Evolutionary conservation across 2,113 vertebrate genomes (phyloP).

Genomic region (Mormoops blainvillei): DNA sequence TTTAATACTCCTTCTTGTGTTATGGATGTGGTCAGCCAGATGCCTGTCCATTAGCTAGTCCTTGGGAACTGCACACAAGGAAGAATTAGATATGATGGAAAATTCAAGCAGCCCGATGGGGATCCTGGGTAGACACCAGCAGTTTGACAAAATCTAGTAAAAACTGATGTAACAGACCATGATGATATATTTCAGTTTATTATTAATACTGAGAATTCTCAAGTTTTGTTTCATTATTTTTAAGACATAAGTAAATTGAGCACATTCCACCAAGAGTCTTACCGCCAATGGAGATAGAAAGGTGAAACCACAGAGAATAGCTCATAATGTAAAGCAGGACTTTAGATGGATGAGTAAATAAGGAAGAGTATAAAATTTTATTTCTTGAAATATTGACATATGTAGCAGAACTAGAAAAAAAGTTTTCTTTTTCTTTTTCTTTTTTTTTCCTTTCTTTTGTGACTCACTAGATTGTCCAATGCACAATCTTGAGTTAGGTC

Average conservation of each 20-base stretch:
- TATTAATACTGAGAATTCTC: neutral
- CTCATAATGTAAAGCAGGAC: neutral
- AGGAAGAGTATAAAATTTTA: neutral
- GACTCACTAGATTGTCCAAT: neutral
- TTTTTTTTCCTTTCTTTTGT: neutral
- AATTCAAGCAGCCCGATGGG: neutral
- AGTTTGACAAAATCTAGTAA: neutral
- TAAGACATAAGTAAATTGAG: neutral
- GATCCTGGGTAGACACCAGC: neutral
- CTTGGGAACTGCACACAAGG: neutral
- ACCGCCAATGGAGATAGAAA: neutral
- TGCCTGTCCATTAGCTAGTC: neutral
- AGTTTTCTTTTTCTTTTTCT: neutral
- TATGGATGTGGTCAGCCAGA: neutral
- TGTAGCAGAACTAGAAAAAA: neutral
- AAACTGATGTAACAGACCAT: neutral
- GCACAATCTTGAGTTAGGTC: neutral
- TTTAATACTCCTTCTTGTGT: neutral
- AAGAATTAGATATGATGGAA: neutral
- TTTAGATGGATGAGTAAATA: neutral
- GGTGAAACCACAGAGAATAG: neutral
- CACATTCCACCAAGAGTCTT: neutral
- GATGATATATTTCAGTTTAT: neutral
- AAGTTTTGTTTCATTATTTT: neutral
- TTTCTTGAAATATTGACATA: neutral